Evolutionary conservation across 2,797 vertebrate genomes (phyloP).

Genomic region (Sebastes variabilis): DNA sequence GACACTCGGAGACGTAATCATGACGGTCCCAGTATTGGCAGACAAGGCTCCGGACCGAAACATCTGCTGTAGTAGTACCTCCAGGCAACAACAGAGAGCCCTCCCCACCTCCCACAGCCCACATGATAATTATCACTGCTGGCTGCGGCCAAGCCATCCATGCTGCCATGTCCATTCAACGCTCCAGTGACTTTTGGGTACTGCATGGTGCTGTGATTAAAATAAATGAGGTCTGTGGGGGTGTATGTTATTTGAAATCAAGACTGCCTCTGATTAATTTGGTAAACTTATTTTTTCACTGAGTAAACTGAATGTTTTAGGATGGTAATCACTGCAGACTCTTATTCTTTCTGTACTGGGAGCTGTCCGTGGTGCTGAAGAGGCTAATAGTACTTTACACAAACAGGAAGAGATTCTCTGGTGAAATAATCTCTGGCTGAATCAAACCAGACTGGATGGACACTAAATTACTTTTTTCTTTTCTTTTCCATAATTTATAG

Average conservation of each 20-base stretch:
- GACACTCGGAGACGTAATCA: slow-evolving; percentile 27
- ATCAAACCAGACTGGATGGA: not conserved
- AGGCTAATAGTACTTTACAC: not conserved
- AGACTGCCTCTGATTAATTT: not conserved
- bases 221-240: slow-evolving; percentile 51
- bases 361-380: slow-evolving; percentile 43
- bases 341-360: not conserved
- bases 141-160: slow-evolving; percentile 37
- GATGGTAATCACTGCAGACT: not conserved
- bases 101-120: slow-evolving; percentile 31
- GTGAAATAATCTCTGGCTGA: not conserved
- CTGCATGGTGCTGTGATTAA: slow-evolving; percentile 40
- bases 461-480: no score
- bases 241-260: slow-evolving; percentile 10
- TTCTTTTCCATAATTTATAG: no score
- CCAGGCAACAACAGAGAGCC: slow-evolving; percentile 40
- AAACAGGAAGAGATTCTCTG: not conserved
- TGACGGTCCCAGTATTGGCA: not conserved
- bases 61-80: slow-evolving; percentile 50
- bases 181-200: slow-evolving; percentile 41
- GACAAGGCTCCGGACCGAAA: slow-evolving; percentile 41
- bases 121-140: slow-evolving; percentile 60
- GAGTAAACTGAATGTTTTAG: not conserved
- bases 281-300: not conserved
- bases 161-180: slow-evolving; percentile 35